Evolutionary conservation across 1,140 invertebrate genomes (phyloP).

Genomic region (Calephelis virginiensis): DNA sequence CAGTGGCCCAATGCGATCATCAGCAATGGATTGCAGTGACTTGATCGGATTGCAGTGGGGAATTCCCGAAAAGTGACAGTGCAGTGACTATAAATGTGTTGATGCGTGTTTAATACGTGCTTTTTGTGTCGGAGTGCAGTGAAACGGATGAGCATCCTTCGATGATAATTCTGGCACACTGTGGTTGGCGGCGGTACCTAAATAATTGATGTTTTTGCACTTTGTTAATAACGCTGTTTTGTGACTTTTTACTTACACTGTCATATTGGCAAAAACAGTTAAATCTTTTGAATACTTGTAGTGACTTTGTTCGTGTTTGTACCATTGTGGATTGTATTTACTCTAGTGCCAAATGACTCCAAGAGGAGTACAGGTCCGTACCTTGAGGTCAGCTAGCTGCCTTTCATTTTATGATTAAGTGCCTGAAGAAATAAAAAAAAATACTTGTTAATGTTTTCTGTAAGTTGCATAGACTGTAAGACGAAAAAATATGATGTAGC

Average conservation of each 20-base stretch:
- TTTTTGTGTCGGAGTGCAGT: constrained; percentile 62
- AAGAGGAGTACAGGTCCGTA: too few relatives aligned
- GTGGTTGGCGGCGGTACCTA: constrained; percentile 72
- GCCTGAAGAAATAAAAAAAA: too few relatives aligned
- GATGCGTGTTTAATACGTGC: constrained; percentile 49
- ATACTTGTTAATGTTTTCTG: too few relatives aligned
- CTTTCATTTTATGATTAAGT: too few relatives aligned
- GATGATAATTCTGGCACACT: constrained; percentile 36
- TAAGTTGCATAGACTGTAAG: too few relatives aligned
- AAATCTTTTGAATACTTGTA: not conserved
- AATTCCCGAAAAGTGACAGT: constrained; percentile 61
- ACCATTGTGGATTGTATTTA: too few relatives aligned
- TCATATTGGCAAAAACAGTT: constrained; percentile 5
- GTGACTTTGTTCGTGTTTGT: too few relatives aligned
- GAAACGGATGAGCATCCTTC: constrained; percentile 36
- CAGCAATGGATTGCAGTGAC: constrained; percentile 71
- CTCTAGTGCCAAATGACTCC: too few relatives aligned
- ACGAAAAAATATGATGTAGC: too few relatives aligned
- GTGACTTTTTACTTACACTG: constrained; percentile 30
- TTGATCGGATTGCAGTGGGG: constrained; percentile 73
- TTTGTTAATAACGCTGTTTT: constrained; percentile 61
- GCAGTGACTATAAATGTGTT: constrained; percentile 61
- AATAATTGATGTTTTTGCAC: constrained; percentile 58
- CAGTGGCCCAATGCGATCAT: constrained; percentile 43
- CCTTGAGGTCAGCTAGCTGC: too few relatives aligned